Conservation (phyloP, 2,888 invertebrate species). For the Anthrax anthrax region DNA sequence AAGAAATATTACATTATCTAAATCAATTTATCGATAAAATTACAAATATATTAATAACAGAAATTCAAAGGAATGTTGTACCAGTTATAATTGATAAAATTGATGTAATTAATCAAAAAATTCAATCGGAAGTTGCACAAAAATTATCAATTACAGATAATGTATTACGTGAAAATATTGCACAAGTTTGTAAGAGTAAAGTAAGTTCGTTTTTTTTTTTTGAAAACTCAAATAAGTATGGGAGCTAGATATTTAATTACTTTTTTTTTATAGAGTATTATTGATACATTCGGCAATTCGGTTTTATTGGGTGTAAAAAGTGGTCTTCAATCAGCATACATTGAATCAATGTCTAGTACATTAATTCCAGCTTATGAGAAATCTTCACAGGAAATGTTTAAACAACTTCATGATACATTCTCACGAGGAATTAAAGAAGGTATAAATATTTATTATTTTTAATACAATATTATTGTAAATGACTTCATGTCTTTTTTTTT, state of each 20-base stretch:
- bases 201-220: constrained; percentile 30
- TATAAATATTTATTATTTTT: constrained; percentile 26
- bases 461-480: neutral
- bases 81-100: constrained; percentile 50
- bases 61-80: constrained; percentile 40
- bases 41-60: constrained; percentile 40
- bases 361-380: constrained; percentile 79
- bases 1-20: constrained; percentile 38
- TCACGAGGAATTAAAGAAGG: constrained; percentile 81
- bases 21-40: constrained; percentile 42
- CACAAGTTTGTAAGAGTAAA: constrained; percentile 65
- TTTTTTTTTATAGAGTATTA: constrained; percentile 41
- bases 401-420: constrained; percentile 80
- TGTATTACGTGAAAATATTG: constrained; percentile 63
- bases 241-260: too few species aligned
- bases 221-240: too few species aligned
- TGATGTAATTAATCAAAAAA: constrained; percentile 57
- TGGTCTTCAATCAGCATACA: constrained; percentile 60
- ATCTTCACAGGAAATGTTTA: constrained; percentile 72
- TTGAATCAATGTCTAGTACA: constrained; percentile 58
- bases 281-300: constrained; percentile 57
- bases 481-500: neutral
- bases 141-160: constrained; percentile 59
- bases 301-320: constrained; percentile 56
- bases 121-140: constrained; percentile 57